A percentile compares a stretch with the other conserved stretches of the same genome.
These are phyloP conservation scores for Vimba vimba DNA, from an alignment of 2,113 vertebrate genomes.

Conservation along the genomic window DNA sequence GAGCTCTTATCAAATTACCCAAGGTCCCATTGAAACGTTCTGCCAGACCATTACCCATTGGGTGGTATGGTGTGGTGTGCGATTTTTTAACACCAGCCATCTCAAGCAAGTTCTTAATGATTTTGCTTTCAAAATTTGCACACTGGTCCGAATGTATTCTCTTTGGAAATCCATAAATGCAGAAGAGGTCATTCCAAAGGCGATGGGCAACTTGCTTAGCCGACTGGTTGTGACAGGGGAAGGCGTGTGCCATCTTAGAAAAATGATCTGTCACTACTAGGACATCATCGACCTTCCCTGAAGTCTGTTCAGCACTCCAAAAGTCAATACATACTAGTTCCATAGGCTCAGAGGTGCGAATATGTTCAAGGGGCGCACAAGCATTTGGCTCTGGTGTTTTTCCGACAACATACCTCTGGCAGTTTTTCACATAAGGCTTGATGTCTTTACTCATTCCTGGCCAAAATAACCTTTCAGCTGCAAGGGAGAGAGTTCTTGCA, in stretches of 20 bases:
- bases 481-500: neutral
- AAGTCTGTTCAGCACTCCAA: constrained; percentile 11
- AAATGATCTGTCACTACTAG: constrained; percentile 16
- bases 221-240: constrained; percentile 9
- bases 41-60: constrained; percentile 30
- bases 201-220: constrained; percentile 22
- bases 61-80: constrained; percentile 27
- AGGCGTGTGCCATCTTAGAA: neutral
- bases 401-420: neutral
- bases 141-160: constrained; percentile 30
- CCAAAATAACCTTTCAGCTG: neutral
- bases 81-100: constrained; percentile 44
- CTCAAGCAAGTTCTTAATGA: constrained; percentile 37
- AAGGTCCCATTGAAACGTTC: constrained; percentile 32
- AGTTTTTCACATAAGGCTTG: neutral
- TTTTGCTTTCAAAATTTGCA: constrained; percentile 43
- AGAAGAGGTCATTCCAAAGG: constrained; percentile 20
- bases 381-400: neutral
- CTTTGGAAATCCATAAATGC: constrained; percentile 40
- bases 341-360: neutral
- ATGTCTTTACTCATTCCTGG: neutral
- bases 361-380: neutral
- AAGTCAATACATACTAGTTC: neutral
- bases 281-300: neutral
- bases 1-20: constrained; percentile 17